phyloP scores from a whole-genome alignment of 2,888 invertebrate genomes.

The Andrena bicolor region DNA sequence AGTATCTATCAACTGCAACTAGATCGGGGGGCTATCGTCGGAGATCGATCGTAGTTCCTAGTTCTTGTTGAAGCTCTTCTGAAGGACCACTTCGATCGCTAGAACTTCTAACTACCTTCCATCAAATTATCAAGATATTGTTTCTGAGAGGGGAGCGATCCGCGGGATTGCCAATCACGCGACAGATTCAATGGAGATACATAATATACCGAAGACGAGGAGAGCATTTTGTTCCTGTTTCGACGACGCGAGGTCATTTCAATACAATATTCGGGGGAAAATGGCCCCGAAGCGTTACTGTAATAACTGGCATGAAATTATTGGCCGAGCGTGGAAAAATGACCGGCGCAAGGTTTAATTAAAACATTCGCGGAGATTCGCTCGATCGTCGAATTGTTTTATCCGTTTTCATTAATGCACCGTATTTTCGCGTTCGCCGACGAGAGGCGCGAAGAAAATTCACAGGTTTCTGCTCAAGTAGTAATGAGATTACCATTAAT shows the following conservation, averaged over 20 bases:
- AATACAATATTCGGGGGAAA: too few relatives aligned
- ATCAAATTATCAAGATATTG: constrained; percentile 57
- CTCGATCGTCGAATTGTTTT: background rate
- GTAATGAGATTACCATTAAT: constrained; percentile 11
- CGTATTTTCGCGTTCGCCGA: background rate
- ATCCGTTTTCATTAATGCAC: background rate
- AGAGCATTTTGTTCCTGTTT: too few relatives aligned
- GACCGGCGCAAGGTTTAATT: constrained; percentile 14
- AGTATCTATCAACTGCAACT: constrained; percentile 58
- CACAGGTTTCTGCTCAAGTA: background rate
- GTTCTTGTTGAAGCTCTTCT: constrained; percentile 38
- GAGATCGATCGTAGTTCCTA: constrained; percentile 52
- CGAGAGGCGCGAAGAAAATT: constrained; percentile 12
- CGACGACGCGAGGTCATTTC: too few relatives aligned
- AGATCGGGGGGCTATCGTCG: constrained; percentile 50
- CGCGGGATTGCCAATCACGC: background rate
- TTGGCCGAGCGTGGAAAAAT: background rate
- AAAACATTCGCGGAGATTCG: background rate
- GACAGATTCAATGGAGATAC: background rate
- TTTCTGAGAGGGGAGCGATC: constrained; percentile 25
- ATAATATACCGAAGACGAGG: too few relatives aligned
- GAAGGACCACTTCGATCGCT: constrained; percentile 16
- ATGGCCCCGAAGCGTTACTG: too few relatives aligned
- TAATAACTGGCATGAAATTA: background rate
- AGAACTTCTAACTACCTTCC: constrained; percentile 43